A percentile compares a stretch with the other conserved stretches of the same genome.
phyloP scores from a whole-genome alignment of 2,888 invertebrate species.

The Helobdella robusta region DNA sequence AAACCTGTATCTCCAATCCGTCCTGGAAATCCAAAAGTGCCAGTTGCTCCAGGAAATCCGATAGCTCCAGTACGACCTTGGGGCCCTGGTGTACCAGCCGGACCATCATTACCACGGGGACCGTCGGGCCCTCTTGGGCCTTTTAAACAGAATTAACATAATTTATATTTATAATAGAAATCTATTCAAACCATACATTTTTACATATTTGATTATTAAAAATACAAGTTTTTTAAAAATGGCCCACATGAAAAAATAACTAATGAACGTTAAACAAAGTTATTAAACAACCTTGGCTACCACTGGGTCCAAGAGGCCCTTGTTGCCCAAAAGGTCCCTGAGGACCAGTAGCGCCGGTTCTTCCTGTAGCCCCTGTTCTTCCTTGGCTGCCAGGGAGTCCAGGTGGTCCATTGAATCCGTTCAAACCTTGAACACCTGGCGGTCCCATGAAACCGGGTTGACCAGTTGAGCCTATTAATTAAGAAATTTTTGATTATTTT shows the following conservation, averaged over 20 bases:
- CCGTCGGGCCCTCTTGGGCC: conserved; percentile 24
- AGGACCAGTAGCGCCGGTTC: conserved; percentile 11
- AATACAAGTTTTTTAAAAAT: no score
- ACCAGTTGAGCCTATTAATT: not conserved
- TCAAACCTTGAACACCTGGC: conserved; percentile 22
- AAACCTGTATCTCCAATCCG: not conserved
- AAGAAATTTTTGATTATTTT: no score
- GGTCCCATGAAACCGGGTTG: conserved; percentile 25
- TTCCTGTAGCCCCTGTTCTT: conserved; percentile 15
- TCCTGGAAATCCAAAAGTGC: not conserved
- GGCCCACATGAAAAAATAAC: no score
- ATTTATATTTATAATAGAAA: not conserved
- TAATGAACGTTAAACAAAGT: no score
- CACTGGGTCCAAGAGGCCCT: conserved; percentile 5
- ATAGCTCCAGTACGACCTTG: conserved; percentile 1
- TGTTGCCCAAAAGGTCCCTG: conserved; percentile 6
- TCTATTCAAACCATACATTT: no score
- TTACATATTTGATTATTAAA: no score
- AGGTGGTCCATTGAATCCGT: conserved; percentile 18
- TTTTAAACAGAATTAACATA: not conserved
- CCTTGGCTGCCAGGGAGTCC: conserved; percentile 15
- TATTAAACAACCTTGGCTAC: no score
- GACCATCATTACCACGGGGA: conserved; percentile 7
- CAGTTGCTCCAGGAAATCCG: conserved; percentile 21
- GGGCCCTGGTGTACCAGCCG: not conserved